These are phyloP conservation scores for Sarotherodon lohbergeri DNA, from an alignment of 2,113 vertebrate genomes.

Conservation along the genomic window DNA sequence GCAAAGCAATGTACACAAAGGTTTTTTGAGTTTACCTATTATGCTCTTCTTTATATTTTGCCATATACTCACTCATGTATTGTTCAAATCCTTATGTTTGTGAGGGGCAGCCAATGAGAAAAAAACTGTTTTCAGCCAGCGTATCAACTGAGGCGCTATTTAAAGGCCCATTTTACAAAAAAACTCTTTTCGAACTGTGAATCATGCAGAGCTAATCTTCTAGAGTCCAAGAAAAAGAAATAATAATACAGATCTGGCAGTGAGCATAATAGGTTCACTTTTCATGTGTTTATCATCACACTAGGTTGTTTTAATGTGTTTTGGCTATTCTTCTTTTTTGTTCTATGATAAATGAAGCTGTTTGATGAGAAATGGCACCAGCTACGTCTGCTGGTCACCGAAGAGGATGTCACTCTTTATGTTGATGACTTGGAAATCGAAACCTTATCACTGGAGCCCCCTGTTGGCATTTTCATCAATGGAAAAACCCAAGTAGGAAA, in stretches of 20 bases:
- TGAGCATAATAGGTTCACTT: not conserved
- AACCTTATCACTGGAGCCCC: conserved; percentile 78
- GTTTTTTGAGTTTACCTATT: not conserved
- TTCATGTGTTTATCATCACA: not conserved
- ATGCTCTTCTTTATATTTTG: not conserved
- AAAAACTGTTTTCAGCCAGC: not conserved
- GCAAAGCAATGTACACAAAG: not conserved
- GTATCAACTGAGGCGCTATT: not conserved
- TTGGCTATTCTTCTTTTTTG: not conserved
- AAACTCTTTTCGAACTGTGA: not conserved
- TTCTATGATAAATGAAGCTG: conserved; percentile 62
- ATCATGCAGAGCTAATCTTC: not conserved
- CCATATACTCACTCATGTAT: not conserved
- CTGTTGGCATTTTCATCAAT: conserved; percentile 90
- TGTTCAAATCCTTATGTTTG: not conserved
- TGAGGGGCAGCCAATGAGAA: not conserved
- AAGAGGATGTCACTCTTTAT: conserved; percentile 86
- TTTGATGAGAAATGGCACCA: conserved; percentile 98
- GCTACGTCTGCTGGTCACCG: conserved; percentile 88
- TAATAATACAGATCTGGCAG: not conserved
- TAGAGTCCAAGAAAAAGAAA: not conserved
- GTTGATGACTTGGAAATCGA: conserved; percentile 88
- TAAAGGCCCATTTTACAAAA: not conserved
- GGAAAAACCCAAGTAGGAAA: conserved; percentile 95
- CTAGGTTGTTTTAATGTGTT: not conserved